Evolutionary conservation across 2,797 vertebrate genomes (phyloP).

Genomic region (Cynodonichthys magdalenae): DNA sequence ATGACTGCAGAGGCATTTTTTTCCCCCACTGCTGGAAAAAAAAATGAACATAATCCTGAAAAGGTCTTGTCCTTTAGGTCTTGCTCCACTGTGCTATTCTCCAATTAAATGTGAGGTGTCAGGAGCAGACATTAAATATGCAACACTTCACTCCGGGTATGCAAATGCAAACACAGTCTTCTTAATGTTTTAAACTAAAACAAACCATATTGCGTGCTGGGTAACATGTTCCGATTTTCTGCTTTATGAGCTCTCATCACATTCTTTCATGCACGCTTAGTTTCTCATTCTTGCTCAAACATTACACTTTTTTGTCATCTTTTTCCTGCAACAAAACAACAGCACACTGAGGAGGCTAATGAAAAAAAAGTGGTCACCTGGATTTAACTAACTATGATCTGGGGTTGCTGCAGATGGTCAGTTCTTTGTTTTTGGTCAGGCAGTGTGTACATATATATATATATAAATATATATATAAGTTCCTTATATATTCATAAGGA

Average conservation of each 20-base stretch:
- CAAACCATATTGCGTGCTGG: slow-evolving; percentile 42
- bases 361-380: slow-evolving; percentile 3
- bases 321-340: slow-evolving; percentile 10
- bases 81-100: slow-evolving; percentile 49
- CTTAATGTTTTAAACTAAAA: slow-evolving; percentile 57
- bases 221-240: slow-evolving; percentile 47
- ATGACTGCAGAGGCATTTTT: slow-evolving; percentile 10
- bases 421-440: too few species aligned
- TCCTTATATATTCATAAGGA: too few species aligned
- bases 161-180: slow-evolving; percentile 55
- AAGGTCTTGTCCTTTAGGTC: slow-evolving; percentile 65
- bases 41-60: slow-evolving; percentile 53
- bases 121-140: slow-evolving; percentile 66
- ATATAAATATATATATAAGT: too few species aligned
- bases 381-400: too few species aligned
- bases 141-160: slow-evolving; percentile 42
- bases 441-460: too few species aligned
- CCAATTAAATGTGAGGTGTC: slow-evolving; percentile 71
- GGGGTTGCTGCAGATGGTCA: too few species aligned
- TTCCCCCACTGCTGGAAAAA: slow-evolving; percentile 15
- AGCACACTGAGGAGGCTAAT: background rate
- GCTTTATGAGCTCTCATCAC: slow-evolving; percentile 22
- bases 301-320: slow-evolving; percentile 9
- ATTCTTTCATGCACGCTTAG: slow-evolving; percentile 25
- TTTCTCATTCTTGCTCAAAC: slow-evolving; percentile 28